phyloP scores from a whole-genome alignment of 2,797 vertebrate genomes.

The Poeciliopsis gracilis region DNA sequence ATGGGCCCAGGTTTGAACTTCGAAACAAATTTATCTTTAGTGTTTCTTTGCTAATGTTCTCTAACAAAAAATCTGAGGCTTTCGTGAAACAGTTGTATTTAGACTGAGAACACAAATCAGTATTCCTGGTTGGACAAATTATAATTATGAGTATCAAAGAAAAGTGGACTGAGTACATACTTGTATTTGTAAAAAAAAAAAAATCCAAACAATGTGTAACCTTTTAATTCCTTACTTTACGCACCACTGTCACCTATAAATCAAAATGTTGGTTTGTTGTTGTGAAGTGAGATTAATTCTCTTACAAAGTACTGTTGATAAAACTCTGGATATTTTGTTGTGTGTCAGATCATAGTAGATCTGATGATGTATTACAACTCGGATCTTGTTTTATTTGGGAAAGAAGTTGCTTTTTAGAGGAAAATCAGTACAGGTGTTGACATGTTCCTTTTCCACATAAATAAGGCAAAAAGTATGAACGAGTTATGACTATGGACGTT shows the following conservation, averaged over 20 bases:
- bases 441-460: not conserved
- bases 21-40: not conserved
- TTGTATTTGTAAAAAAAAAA: not conserved
- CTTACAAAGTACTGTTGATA: not conserved
- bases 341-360: not conserved
- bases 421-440: not conserved
- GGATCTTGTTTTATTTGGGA: not conserved
- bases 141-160: not conserved
- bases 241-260: not conserved
- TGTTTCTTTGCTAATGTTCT: not conserved
- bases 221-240: not conserved
- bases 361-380: not conserved
- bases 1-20: not conserved
- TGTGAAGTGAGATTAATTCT: not conserved
- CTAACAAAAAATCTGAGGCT: not conserved
- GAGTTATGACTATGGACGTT: not conserved
- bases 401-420: not conserved
- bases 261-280: not conserved
- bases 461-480: not conserved
- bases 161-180: not conserved
- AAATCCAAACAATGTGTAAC: not conserved
- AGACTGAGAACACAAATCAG: not conserved
- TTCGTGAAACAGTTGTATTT: not conserved
- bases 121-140: not conserved
- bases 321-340: not conserved